Evolutionary conservation across 2,113 vertebrate species (phyloP).

Genomic region (Notothenia coriiceps): DNA sequence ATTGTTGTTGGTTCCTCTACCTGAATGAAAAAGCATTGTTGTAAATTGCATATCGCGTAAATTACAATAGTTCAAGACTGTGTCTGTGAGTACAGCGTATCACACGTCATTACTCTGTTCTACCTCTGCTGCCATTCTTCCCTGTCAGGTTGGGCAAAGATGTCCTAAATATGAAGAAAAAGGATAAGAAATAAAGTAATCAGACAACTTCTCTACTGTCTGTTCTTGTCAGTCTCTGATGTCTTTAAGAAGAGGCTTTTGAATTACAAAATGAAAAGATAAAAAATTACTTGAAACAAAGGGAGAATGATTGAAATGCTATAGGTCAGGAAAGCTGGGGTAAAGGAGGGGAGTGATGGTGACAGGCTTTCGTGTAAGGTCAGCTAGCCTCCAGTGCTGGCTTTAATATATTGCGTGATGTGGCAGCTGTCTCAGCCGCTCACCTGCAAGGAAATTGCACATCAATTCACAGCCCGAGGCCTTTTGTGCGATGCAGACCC

Average conservation of each 20-base stretch:
- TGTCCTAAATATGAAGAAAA: slow-evolving; percentile 15
- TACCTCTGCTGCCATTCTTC: slow-evolving; percentile 8
- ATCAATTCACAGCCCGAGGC: slow-evolving; percentile 65
- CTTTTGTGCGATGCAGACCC: slow-evolving; percentile 26
- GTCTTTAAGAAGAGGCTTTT: slow-evolving; percentile 16
- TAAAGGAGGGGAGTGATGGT: slow-evolving; percentile 19
- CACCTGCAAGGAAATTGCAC: slow-evolving; percentile 51
- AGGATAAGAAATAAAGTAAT: neutral
- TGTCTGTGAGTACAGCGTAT: neutral
- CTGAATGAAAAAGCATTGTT: slow-evolving; percentile 3
- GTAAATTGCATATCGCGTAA: neutral
- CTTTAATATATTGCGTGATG: slow-evolving; percentile 62
- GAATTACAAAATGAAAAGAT: slow-evolving; percentile 33
- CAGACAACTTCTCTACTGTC: neutral
- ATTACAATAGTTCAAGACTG: neutral
- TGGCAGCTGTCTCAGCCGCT: slow-evolving; percentile 41
- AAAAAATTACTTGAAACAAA: neutral
- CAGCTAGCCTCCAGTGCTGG: slow-evolving; percentile 46
- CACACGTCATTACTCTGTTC: slow-evolving; percentile 11
- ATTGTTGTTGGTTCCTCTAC: neutral
- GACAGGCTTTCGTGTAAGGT: slow-evolving; percentile 45
- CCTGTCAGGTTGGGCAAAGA: slow-evolving; percentile 15
- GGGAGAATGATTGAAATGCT: slow-evolving; percentile 30
- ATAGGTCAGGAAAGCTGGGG: neutral
- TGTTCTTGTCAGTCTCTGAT: neutral